phyloP scores from a whole-genome alignment of 2,888 invertebrate species.

The Leptinotarsa peninsularis region DNA sequence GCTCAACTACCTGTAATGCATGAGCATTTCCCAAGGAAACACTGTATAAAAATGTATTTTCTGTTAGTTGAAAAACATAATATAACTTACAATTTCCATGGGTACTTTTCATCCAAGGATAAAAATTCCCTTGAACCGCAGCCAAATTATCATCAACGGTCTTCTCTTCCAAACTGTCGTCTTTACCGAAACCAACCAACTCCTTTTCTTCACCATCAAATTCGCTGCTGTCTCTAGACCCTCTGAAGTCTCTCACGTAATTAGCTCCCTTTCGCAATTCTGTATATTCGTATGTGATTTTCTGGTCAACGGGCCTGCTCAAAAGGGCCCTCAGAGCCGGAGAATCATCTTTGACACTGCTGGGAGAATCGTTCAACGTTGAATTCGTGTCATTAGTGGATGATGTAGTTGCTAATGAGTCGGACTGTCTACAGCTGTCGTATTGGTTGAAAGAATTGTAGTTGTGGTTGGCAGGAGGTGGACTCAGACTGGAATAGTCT shows the following conservation, averaged over 20 bases:
- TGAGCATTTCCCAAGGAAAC: neutral
- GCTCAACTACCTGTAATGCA: neutral
- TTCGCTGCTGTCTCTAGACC: slow-evolving; percentile 65
- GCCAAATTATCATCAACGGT: slow-evolving; percentile 39
- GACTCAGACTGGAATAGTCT: slow-evolving; percentile 51
- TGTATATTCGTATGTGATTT: slow-evolving; percentile 61
- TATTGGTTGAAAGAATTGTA: slow-evolving; percentile 50
- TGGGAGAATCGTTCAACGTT: slow-evolving; percentile 38
- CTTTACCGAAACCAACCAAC: slow-evolving; percentile 68
- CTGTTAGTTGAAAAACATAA: neutral
- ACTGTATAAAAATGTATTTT: neutral
- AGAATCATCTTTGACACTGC: slow-evolving; percentile 59
- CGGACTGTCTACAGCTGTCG: slow-evolving; percentile 53
- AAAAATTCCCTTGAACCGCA: slow-evolving; percentile 52
- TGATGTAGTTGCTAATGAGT: slow-evolving; percentile 50
- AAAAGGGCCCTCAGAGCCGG: slow-evolving; percentile 73
- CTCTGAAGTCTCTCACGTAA: slow-evolving; percentile 51
- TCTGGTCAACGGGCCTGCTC: slow-evolving; percentile 61
- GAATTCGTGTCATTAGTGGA: slow-evolving; percentile 45
- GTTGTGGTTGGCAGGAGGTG: slow-evolving; percentile 50
- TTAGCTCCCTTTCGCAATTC: slow-evolving; percentile 49
- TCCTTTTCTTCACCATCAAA: slow-evolving; percentile 63
- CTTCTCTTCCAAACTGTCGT: slow-evolving; percentile 52
- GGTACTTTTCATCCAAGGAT: slow-evolving; percentile 74
- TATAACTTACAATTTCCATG: slow-evolving; percentile 61